phyloP scores from a whole-genome alignment of 2,113 vertebrate species.

The Madoqua kirkii region DNA sequence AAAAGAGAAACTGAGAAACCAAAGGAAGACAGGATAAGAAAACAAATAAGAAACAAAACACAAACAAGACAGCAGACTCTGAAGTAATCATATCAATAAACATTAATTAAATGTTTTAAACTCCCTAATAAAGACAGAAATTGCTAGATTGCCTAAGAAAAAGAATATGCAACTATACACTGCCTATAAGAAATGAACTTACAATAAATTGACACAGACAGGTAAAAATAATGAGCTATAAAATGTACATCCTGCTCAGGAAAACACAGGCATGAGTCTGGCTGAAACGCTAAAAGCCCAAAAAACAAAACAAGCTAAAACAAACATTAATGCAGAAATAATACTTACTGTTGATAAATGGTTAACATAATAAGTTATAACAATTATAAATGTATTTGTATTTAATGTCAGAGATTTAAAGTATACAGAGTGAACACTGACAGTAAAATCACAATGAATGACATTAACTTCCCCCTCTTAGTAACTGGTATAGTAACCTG shows the following conservation, averaged over 20 bases:
- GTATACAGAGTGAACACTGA: background rate
- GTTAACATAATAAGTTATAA: background rate
- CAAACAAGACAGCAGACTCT: background rate
- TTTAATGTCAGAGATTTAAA: background rate
- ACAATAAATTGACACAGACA: background rate
- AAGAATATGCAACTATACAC: background rate
- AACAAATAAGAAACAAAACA: background rate
- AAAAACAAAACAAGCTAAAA: background rate
- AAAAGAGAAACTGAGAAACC: background rate
- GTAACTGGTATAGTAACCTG: background rate
- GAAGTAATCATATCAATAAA: background rate
- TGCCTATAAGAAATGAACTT: background rate
- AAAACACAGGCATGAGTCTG: background rate
- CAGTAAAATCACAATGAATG: background rate
- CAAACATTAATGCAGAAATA: background rate
- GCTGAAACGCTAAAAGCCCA: background rate
- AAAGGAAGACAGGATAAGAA: background rate
- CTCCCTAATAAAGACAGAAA: background rate
- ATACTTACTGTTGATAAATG: background rate
- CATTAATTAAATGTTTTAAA: background rate
- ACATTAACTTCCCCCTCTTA: too few relatives aligned
- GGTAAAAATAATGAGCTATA: background rate
- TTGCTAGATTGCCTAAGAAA: background rate
- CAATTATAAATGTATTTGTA: background rate
- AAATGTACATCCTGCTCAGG: background rate